Conservation (phyloP, 2,888 invertebrate species). For the Leptinotarsa tumamoca region DNA sequence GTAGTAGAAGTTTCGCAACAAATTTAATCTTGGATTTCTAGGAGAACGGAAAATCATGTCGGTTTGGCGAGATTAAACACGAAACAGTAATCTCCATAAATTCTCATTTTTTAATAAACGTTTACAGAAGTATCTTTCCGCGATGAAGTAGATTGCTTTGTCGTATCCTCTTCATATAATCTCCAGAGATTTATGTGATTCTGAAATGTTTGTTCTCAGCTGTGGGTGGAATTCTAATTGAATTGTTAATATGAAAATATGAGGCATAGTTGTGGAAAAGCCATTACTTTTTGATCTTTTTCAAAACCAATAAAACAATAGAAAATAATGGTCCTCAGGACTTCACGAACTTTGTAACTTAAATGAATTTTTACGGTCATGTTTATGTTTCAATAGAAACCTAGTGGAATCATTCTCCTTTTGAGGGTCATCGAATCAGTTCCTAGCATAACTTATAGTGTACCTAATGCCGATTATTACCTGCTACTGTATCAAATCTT, state of each 20-base stretch:
- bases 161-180: background rate
- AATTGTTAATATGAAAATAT: background rate
- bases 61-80: constrained; percentile 23
- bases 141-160: constrained; percentile 2
- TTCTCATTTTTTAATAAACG: constrained; percentile 22
- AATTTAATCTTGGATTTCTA: constrained; percentile 18
- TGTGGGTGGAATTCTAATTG: background rate
- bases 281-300: too few relatives aligned
- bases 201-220: background rate
- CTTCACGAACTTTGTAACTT: too few relatives aligned
- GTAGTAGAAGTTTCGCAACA: constrained; percentile 7
- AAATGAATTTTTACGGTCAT: too few relatives aligned
- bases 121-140: constrained; percentile 2
- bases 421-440: too few relatives aligned
- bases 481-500: too few relatives aligned
- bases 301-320: too few relatives aligned
- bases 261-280: too few relatives aligned
- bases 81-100: constrained; percentile 30
- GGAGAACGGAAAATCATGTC: constrained; percentile 23
- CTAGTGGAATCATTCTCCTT: too few relatives aligned
- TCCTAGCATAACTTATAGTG: too few relatives aligned
- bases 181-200: background rate
- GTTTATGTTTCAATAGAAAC: too few relatives aligned
- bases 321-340: too few relatives aligned
- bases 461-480: too few relatives aligned